Evolutionary conservation across 2,888 invertebrate genomes (phyloP).

Genomic region (Meteorus cinctellus): DNA sequence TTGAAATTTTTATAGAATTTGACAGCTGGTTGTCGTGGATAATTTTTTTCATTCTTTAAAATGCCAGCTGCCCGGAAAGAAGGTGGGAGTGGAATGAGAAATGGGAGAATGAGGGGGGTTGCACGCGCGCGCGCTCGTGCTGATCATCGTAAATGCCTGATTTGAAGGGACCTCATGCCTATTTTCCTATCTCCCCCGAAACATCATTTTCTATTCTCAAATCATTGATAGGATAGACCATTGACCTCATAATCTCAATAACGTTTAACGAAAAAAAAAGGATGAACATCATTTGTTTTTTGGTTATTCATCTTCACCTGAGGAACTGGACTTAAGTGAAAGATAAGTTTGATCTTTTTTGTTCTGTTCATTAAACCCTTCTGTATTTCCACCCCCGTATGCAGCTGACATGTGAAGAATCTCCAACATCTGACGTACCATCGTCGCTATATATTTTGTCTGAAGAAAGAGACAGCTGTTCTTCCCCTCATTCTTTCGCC

Average conservation of each 20-base stretch:
- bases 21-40: constrained; percentile 5
- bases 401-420: background rate
- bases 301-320: too few species aligned
- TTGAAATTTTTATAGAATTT: background rate
- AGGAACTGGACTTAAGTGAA: too few species aligned
- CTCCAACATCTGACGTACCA: background rate
- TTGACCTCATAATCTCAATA: too few species aligned
- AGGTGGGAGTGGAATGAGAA: background rate
- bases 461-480: constrained; percentile 28
- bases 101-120: background rate
- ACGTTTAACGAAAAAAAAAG: too few species aligned
- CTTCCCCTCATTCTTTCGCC: background rate
- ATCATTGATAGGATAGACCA: too few species aligned
- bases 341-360: too few species aligned
- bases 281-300: too few species aligned
- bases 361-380: background rate
- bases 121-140: background rate
- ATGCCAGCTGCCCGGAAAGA: constrained; percentile 2
- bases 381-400: background rate
- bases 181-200: background rate
- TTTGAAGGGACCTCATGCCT: background rate
- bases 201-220: too few species aligned
- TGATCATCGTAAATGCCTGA: background rate
- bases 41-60: constrained; percentile 10
- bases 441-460: constrained; percentile 3